Percentiles rank a stretch among this genome's conserved stretches.
Conservation (phyloP, 30 jellyfish, hydroid and myxozoan genomes). For the Aurelia coerulea region DNA sequence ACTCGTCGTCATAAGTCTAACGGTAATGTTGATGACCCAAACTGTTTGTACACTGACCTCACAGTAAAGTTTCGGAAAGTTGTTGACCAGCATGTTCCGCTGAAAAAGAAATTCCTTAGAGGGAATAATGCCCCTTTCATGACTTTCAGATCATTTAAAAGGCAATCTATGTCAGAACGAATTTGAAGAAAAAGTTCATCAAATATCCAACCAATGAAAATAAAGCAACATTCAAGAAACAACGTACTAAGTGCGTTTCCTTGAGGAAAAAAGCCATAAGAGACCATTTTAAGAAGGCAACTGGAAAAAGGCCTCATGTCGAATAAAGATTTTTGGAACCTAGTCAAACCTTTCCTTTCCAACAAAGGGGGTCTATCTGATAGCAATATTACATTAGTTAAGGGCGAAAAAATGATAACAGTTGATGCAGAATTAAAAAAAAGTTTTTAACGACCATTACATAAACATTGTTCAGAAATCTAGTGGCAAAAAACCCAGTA, state of each 20-base stretch:
- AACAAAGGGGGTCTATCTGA: slow-evolving; percentile 25
- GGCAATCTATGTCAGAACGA: no score
- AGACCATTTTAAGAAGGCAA: slow-evolving; percentile 5
- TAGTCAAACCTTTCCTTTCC: not conserved
- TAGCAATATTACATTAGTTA: slow-evolving; percentile 27
- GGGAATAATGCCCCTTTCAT: slow-evolving; percentile 48
- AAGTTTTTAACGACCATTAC: slow-evolving; percentile 37
- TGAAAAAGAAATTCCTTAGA: slow-evolving; percentile 14
- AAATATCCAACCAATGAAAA: no score
- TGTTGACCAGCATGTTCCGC: slow-evolving; percentile 37
- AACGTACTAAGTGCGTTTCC: no score
- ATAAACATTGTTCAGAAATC: slow-evolving; percentile 31
- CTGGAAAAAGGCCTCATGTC: not conserved
- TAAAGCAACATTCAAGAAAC: no score
- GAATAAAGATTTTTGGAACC: slow-evolving; percentile 15
- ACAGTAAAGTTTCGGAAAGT: not conserved
- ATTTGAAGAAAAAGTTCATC: no score
- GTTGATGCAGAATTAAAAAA: slow-evolving; percentile 11
- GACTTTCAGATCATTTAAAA: no score
- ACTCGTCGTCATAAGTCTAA: no score
- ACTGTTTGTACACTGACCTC: slow-evolving; percentile 1
- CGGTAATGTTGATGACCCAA: slow-evolving; percentile 1
- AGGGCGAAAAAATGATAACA: slow-evolving; percentile 9
- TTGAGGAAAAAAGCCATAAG: slow-evolving; percentile 1
- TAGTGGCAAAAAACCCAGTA: slow-evolving; percentile 22